These are phyloP conservation scores for Oenanthe oenanthe DNA, from an alignment of 2,113 vertebrate species.

Conservation along the genomic window DNA sequence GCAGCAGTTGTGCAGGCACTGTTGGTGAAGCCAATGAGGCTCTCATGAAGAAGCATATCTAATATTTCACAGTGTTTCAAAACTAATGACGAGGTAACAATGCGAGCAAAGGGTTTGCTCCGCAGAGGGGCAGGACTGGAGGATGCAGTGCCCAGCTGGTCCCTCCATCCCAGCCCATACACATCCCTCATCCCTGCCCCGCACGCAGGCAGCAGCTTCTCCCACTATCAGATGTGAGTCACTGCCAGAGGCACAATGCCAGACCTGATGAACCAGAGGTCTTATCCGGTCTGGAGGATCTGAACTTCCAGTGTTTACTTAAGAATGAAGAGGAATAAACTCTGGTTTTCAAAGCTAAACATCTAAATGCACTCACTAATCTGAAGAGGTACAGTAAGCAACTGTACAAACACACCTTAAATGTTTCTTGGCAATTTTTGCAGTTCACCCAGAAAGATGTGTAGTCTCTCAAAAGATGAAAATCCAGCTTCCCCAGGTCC, in stretches of 20 bases:
- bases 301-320: constrained; percentile 66
- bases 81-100: background rate
- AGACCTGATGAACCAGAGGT: constrained; percentile 31
- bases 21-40: rapidly evolving
- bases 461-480: background rate
- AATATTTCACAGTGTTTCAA: background rate
- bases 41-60: background rate
- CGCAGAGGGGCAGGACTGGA: background rate
- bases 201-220: background rate
- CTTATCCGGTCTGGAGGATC: constrained; percentile 45
- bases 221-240: constrained; percentile 34
- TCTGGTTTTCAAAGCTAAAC: constrained; percentile 66
- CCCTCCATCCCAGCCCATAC: background rate
- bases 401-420: constrained; percentile 63
- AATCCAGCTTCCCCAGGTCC: background rate
- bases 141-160: rapidly evolving
- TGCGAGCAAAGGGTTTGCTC: background rate
- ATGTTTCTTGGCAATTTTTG: constrained; percentile 38
- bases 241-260: constrained; percentile 40
- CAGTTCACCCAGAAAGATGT: background rate
- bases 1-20: background rate
- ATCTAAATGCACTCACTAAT: constrained; percentile 65
- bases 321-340: constrained; percentile 69
- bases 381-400: constrained; percentile 43
- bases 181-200: background rate